phyloP scores from a whole-genome alignment of 2,888 invertebrate genomes.

The Agrotis ipsilon region DNA sequence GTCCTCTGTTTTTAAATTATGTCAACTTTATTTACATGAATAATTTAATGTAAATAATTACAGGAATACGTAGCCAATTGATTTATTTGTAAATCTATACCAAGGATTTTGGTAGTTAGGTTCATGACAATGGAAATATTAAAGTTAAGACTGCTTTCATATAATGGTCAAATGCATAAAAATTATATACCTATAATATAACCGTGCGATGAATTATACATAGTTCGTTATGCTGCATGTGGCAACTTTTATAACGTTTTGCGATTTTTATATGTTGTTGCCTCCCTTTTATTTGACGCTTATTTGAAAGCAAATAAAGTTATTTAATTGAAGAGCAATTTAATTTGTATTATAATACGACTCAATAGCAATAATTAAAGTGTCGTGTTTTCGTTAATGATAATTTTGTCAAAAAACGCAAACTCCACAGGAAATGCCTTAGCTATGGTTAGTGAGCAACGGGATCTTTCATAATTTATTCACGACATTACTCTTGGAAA shows the following conservation, averaged over 20 bases:
- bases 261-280: constrained; percentile 15
- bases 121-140: constrained; percentile 60
- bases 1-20: constrained; percentile 50
- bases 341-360: constrained; percentile 31
- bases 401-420: constrained; percentile 47
- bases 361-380: constrained; percentile 40
- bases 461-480: constrained; percentile 71
- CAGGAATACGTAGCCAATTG: constrained; percentile 48
- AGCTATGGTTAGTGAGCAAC: constrained; percentile 80
- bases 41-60: constrained; percentile 35
- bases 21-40: constrained; percentile 57
- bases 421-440: constrained; percentile 72
- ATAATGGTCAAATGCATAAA: constrained; percentile 48
- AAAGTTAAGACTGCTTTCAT: constrained; percentile 61
- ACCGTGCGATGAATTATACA: constrained; percentile 27
- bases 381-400: constrained; percentile 27
- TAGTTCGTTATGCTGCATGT: constrained; percentile 27
- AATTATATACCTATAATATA: constrained; percentile 30
- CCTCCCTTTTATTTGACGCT: constrained; percentile 34
- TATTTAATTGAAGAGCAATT: constrained; percentile 31
- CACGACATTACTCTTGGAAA: constrained; percentile 71
- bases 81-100: constrained; percentile 59
- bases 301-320: constrained; percentile 50
- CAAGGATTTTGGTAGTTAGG: constrained; percentile 54
- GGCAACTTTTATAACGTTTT: constrained; percentile 24